Evolutionary conservation across 2,888 invertebrate species (phyloP).

Genomic region (Ornithoptera priamus): DNA sequence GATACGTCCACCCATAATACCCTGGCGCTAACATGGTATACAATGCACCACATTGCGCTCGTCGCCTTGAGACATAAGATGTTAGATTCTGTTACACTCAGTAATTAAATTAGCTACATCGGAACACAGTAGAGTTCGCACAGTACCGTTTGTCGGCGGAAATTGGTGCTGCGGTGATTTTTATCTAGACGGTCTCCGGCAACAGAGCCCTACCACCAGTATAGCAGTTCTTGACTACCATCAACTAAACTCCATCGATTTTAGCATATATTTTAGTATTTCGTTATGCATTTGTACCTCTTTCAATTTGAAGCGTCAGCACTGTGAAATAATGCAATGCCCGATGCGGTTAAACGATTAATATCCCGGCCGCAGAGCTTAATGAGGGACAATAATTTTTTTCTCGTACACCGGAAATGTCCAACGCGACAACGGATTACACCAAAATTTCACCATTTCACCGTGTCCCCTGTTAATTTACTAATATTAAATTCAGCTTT

Average conservation of each 20-base stretch:
- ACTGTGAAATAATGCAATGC: conserved; percentile 38
- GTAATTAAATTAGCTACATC: too few relatives aligned
- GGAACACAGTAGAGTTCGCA: too few relatives aligned
- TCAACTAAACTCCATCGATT: background rate
- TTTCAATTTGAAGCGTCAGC: conserved; percentile 31
- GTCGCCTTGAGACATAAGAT: too few relatives aligned
- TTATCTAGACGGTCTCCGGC: too few relatives aligned
- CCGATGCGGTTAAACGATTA: conserved; percentile 40
- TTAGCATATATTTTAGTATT: background rate
- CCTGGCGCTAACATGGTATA: too few relatives aligned
- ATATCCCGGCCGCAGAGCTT: conserved; percentile 37
- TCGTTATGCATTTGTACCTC: conserved; percentile 28
- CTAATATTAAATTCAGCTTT: conserved; percentile 32
- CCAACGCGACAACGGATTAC: conserved; percentile 28
- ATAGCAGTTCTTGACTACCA: background rate
- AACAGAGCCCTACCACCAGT: too few relatives aligned
- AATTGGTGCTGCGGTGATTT: too few relatives aligned
- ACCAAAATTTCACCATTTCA: conserved; percentile 28
- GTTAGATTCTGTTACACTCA: too few relatives aligned
- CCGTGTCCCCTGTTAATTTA: conserved; percentile 30
- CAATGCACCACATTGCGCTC: too few relatives aligned
- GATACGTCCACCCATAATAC: too few relatives aligned
- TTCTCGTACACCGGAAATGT: conserved; percentile 11
- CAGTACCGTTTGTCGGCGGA: too few relatives aligned
- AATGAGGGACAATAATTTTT: conserved; percentile 39